phyloP scores from a whole-genome alignment of 2,797 vertebrate species.

The Tiaroga cobitis region DNA sequence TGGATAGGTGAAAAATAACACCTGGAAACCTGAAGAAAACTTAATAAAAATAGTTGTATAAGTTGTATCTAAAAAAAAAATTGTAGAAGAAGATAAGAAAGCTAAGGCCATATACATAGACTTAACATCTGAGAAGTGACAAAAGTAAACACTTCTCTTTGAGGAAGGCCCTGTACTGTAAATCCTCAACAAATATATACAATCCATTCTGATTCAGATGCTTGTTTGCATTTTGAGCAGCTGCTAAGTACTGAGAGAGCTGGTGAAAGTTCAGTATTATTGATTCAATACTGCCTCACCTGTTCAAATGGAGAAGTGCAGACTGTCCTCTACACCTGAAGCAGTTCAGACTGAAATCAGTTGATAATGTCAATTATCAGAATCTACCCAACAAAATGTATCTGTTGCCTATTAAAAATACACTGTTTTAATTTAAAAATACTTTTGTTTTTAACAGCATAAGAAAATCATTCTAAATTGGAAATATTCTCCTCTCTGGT shows the following conservation, averaged over 20 bases:
- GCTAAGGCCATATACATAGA: neutral
- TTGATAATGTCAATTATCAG: neutral
- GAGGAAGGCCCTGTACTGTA: slow-evolving; percentile 2
- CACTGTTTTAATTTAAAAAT: neutral
- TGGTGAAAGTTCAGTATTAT: slow-evolving; percentile 23
- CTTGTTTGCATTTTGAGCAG: slow-evolving; percentile 35
- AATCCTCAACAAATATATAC: slow-evolving; percentile 4
- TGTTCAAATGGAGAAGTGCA: slow-evolving; percentile 49
- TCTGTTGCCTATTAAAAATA: neutral
- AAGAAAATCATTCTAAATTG: neutral
- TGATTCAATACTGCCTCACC: slow-evolving; percentile 47
- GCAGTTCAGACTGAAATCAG: neutral
- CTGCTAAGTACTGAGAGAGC: neutral
- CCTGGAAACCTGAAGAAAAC: neutral
- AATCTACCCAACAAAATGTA: neutral
- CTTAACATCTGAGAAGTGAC: neutral
- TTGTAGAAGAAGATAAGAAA: neutral
- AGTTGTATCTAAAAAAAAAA: neutral
- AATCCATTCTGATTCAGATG: neutral
- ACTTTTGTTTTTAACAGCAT: neutral
- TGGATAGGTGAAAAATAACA: neutral
- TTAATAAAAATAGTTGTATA: neutral
- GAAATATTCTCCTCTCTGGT: neutral
- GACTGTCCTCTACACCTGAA: neutral
- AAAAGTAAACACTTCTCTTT: neutral